Conservation (phyloP, 2,888 invertebrate genomes). For the Andrena marginata region DNA sequence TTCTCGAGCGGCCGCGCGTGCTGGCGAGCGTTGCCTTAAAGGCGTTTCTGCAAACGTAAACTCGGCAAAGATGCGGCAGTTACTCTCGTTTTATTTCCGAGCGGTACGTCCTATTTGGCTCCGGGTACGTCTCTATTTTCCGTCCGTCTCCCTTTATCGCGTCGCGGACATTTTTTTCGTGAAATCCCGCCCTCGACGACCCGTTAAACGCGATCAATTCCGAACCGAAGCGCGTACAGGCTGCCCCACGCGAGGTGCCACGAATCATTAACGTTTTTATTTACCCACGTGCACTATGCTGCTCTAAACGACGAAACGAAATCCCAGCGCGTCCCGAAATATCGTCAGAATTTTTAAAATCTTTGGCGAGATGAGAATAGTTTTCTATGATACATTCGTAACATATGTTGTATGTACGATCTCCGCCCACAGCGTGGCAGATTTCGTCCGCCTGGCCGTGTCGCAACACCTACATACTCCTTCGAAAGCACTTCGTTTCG, state of each 20-base stretch:
- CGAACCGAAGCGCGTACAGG: not conserved
- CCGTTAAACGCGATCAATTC: conserved; percentile 9
- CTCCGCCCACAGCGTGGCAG: not conserved
- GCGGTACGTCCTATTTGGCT: conserved; percentile 64
- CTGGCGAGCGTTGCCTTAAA: conserved; percentile 26
- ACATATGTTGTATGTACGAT: not conserved
- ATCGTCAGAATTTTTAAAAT: no score
- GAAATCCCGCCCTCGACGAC: not conserved
- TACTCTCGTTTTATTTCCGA: conserved; percentile 62
- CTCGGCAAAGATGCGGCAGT: conserved; percentile 40
- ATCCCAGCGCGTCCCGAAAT: no score
- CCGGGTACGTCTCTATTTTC: conserved; percentile 59
- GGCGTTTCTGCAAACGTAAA: conserved; percentile 45
- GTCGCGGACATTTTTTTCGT: conserved; percentile 33
- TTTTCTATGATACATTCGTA: not conserved
- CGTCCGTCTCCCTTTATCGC: conserved; percentile 47
- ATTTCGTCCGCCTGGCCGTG: not conserved
- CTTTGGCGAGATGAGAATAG: no score
- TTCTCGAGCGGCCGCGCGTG: not conserved
- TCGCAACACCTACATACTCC: no score
- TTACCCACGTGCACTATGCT: not conserved
- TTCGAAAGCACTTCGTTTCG: no score
- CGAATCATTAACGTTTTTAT: not conserved
- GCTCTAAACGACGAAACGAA: not conserved
- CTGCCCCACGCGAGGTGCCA: not conserved